These are phyloP conservation scores for Phocides pigmalion DNA, from an alignment of 1,140 invertebrate genomes.

Conservation along the genomic window DNA sequence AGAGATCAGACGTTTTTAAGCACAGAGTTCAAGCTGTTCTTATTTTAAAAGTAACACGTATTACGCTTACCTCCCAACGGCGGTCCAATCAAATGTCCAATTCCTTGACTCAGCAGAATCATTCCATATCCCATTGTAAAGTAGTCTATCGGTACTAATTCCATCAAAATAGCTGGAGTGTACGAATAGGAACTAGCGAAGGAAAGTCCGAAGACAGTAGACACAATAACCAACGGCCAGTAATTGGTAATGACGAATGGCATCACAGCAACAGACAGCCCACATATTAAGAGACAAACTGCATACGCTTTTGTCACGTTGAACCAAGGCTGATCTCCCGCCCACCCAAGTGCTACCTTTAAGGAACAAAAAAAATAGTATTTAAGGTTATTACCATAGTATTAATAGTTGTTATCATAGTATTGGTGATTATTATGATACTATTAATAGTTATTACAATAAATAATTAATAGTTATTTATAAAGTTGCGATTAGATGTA, in stretches of 20 bases:
- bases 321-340: conserved; percentile 94
- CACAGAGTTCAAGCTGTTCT: too few relatives aligned
- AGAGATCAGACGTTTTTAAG: too few relatives aligned
- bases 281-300: conserved; percentile 90
- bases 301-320: conserved; percentile 92
- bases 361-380: conserved; percentile 3
- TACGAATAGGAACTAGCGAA: conserved; percentile 94
- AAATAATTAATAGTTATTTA: too few relatives aligned
- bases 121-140: conserved; percentile 96
- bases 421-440: too few relatives aligned
- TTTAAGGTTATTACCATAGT: too few relatives aligned
- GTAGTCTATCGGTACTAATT: conserved; percentile 79
- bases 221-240: conserved; percentile 81
- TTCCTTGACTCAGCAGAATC: conserved; percentile 93
- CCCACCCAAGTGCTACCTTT: conserved; percentile 93
- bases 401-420: too few relatives aligned
- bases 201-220: conserved; percentile 90
- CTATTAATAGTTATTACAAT: too few relatives aligned
- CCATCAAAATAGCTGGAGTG: conserved; percentile 92
- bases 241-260: conserved; percentile 86
- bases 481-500: too few relatives aligned
- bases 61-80: conserved; percentile 85
- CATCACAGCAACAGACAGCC: conserved; percentile 88
- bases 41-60: too few relatives aligned
- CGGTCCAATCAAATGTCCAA: conserved; percentile 86